Conservation (phyloP, 2,113 vertebrate genomes). For the Gasterosteus nipponicus region DNA sequence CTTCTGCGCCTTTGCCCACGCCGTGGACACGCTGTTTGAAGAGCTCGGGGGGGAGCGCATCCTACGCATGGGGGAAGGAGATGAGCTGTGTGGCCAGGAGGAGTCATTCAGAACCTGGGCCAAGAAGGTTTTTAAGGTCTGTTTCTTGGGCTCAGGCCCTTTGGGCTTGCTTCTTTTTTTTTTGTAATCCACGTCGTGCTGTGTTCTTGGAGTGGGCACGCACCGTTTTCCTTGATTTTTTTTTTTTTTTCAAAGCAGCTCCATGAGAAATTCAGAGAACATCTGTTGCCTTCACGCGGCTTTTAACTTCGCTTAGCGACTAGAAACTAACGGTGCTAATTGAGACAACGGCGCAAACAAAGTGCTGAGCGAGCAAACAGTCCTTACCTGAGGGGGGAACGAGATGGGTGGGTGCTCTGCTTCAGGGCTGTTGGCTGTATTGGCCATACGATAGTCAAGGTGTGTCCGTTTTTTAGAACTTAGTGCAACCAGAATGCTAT, state of each 20-base stretch:
- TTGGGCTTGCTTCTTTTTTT: background rate
- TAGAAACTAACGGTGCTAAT: too few species aligned
- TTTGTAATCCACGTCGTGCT: background rate
- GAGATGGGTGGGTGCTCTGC: background rate
- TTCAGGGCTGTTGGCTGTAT: background rate
- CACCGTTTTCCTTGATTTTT: background rate
- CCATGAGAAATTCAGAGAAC: background rate
- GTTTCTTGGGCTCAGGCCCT: conserved; percentile 20
- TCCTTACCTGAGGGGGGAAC: background rate
- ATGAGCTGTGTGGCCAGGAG: conserved; percentile 97
- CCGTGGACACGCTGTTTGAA: conserved; percentile 95
- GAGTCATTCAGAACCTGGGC: conserved; percentile 99
- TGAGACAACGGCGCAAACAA: too few species aligned
- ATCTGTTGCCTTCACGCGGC: background rate
- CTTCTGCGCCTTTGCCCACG: conserved; percentile 98
- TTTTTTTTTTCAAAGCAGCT: background rate
- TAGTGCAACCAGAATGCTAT: background rate
- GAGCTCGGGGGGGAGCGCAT: conserved; percentile 97
- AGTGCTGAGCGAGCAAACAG: background rate
- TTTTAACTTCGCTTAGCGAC: background rate
- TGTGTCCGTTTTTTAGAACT: too few species aligned
- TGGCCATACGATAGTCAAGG: background rate
- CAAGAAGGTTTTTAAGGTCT: conserved; percentile 98
- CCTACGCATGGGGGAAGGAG: conserved; percentile 97
- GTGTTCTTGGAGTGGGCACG: background rate